Percentiles rank a stretch among this genome's conserved stretches.
Conservation (phyloP, 2,797 vertebrate genomes). For the Sebastes cheni region DNA sequence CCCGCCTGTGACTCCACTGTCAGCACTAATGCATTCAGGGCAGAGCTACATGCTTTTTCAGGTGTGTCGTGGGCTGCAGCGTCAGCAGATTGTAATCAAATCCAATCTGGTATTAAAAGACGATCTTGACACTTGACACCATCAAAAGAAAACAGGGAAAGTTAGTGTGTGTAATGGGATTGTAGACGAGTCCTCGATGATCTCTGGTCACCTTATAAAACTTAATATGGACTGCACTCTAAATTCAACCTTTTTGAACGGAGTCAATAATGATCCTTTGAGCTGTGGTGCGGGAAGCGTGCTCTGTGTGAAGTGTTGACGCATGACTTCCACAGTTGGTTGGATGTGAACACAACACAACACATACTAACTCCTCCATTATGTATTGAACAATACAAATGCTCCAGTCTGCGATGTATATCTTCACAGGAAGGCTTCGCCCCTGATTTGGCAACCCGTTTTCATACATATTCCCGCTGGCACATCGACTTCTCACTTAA, state of each 20-base stretch:
- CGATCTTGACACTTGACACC: constrained; percentile 85
- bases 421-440: constrained; percentile 19
- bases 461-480: constrained; percentile 34
- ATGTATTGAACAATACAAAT: constrained; percentile 16
- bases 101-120: constrained; percentile 87
- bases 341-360: constrained; percentile 32
- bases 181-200: constrained; percentile 52
- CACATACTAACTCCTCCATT: constrained; percentile 9
- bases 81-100: constrained; percentile 87
- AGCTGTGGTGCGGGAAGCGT: not conserved
- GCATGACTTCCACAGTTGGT: constrained; percentile 7
- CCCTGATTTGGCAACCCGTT: constrained; percentile 44
- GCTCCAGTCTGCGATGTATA: constrained; percentile 29
- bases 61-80: constrained; percentile 73
- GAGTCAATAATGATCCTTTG: constrained; percentile 25
- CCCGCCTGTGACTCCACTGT: constrained; percentile 73
- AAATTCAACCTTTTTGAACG: constrained; percentile 27
- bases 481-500: constrained; percentile 57
- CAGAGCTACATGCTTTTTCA: constrained; percentile 79
- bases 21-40: constrained; percentile 86
- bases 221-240: constrained; percentile 40
- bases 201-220: constrained; percentile 53
- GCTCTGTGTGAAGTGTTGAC: constrained; percentile 8
- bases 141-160: constrained; percentile 79
- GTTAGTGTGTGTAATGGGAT: constrained; percentile 71